These are phyloP conservation scores for Escarpia spicata DNA, from an alignment of 2,888 invertebrate species.

Conservation along the genomic window DNA sequence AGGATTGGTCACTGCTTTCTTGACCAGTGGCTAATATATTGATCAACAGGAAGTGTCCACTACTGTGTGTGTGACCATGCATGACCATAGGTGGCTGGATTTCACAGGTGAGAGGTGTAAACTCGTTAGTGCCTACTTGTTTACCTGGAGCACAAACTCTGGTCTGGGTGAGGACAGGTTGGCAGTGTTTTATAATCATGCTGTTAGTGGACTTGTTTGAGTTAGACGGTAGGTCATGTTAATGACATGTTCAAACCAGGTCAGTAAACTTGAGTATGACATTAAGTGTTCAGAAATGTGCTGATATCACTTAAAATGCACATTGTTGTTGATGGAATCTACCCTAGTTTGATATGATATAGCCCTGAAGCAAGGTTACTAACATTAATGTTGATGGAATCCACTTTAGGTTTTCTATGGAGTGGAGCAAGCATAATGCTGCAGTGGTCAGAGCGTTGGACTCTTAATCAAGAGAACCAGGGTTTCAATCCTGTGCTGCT, in stretches of 20 bases:
- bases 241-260: neutral
- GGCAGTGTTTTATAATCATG: neutral
- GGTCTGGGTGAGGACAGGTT: neutral
- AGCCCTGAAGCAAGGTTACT: no score
- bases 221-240: neutral
- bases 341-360: no score
- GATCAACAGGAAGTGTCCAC: neutral
- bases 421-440: no score
- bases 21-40: neutral
- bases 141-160: neutral
- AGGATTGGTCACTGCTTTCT: neutral
- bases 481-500: no score
- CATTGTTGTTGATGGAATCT: no score
- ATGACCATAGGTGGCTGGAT: neutral
- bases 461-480: no score
- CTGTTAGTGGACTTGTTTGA: neutral
- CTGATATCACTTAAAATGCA: no score
- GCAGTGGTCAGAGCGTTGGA: no score
- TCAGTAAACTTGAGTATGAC: neutral
- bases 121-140: neutral
- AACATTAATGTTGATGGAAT: no score
- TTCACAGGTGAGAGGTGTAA: neutral
- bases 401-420: no score
- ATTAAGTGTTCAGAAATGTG: no score
- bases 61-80: neutral